A percentile compares a stretch with the other conserved stretches of the same genome.
Evolutionary conservation across 23 tunicate genomes (phyloP).

Genomic region (Pegea sp.): DNA sequence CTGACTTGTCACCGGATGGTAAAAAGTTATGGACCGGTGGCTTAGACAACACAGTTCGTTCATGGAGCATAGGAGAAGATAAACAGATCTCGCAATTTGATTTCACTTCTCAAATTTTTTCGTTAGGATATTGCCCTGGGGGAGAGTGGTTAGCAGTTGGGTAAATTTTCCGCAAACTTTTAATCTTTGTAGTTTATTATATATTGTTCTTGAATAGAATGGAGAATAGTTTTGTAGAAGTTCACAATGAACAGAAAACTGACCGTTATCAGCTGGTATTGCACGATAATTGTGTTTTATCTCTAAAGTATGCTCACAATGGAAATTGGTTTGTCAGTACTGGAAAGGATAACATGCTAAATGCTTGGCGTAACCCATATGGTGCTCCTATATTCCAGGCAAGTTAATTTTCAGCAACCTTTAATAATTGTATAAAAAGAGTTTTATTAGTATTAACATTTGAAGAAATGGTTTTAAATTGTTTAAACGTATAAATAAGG

Average conservation of each 20-base stretch:
- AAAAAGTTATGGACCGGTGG: slow-evolving; percentile 93
- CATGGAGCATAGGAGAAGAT: slow-evolving; percentile 67
- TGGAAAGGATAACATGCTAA: slow-evolving; percentile 74
- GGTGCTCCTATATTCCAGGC: slow-evolving; percentile 90
- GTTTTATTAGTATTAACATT: no score
- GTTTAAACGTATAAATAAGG: no score
- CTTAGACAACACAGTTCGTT: slow-evolving; percentile 89
- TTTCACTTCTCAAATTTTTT: slow-evolving; percentile 74
- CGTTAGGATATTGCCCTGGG: slow-evolving; percentile 73
- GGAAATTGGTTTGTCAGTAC: slow-evolving; percentile 94
- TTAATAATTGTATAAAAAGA: no score
- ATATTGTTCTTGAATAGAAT: slow-evolving; percentile 31
- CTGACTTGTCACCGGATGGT: slow-evolving; percentile 88
- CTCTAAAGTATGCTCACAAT: slow-evolving; percentile 76
- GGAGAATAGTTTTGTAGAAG: slow-evolving; percentile 88
- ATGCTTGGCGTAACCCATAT: slow-evolving; percentile 84
- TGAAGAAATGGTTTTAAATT: no score
- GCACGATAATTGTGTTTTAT: slow-evolving; percentile 85
- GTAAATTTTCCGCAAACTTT: slow-evolving; percentile 36
- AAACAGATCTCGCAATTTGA: slow-evolving; percentile 59
- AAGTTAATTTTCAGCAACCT: no score
- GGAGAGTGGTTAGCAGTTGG: slow-evolving; percentile 97
- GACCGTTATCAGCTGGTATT: slow-evolving; percentile 73
- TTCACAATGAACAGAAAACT: slow-evolving; percentile 57
- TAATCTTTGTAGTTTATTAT: no score